Evolutionary conservation across 2,797 vertebrate species (phyloP).

Genomic region (Leucoraja ocellata): DNA sequence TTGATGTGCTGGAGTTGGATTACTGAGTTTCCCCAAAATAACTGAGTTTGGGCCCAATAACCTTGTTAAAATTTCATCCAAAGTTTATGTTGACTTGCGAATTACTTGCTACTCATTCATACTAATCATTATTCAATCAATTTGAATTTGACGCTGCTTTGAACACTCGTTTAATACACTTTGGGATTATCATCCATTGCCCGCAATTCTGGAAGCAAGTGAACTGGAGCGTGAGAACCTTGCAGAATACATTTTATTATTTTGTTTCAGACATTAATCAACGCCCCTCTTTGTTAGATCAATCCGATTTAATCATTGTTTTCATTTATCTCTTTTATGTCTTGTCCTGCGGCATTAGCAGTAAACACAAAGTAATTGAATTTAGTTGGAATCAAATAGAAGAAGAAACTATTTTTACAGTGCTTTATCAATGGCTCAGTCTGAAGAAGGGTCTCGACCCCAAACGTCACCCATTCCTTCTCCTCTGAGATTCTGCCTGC

Average conservation of each 20-base stretch:
- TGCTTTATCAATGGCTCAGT: too few relatives aligned
- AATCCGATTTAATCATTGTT: conserved; percentile 51
- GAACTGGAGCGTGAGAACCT: neutral
- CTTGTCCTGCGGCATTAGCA: conserved; percentile 51
- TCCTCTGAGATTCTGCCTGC: too few relatives aligned
- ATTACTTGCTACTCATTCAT: neutral
- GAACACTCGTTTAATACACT: neutral
- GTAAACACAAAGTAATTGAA: conserved; percentile 54
- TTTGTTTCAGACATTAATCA: conserved; percentile 60
- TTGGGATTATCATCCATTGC: neutral
- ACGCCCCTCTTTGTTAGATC: conserved; percentile 51
- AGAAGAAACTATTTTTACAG: conserved; percentile 47
- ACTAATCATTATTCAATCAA: neutral
- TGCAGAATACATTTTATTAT: conserved; percentile 53
- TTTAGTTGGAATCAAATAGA: conserved; percentile 57
- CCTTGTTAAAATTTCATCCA: too few relatives aligned
- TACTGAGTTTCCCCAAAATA: too few relatives aligned
- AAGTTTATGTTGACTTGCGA: too few relatives aligned
- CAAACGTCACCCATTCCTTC: too few relatives aligned
- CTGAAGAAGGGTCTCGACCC: too few relatives aligned
- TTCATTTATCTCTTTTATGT: conserved; percentile 57
- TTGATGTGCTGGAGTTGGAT: too few relatives aligned
- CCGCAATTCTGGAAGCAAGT: neutral
- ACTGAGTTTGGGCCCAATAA: too few relatives aligned
- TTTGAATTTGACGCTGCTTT: neutral